Base-by-base conservation (phyloP, 1,140 invertebrate species). In the Physella acuta region DNA sequence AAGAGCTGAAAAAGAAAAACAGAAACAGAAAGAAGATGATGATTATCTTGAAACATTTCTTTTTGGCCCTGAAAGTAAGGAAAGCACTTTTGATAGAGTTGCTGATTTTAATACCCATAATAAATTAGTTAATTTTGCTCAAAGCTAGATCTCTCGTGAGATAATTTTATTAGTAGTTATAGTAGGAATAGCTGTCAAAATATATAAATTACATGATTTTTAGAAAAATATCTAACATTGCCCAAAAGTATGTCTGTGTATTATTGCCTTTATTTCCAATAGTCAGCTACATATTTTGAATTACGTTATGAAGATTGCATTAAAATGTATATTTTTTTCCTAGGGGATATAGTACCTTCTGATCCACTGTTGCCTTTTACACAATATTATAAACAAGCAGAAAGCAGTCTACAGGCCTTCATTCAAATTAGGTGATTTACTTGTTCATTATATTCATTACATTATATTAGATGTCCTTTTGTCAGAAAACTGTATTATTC, bases 401-500 rank as follows among this genome's bases (percentile, higher is more conserved):
- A 56, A n/a, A 20, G 16, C 33, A 56, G 17, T 56, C 34, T 66
- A 1, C 53, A 55, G 26, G 52, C 64, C 14, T 66, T 66, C 26
- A n/a, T 66, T 17, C 64, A 66, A 16, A 66, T 66, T n/a, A 66
- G 64, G 64, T 66, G n/a, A 34, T 26, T 66, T 3, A 26, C 30
- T 2, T 62, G 28, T 11, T 8, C 11, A 28, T 56, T 56, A 56
- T n/a, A n/a, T n/a, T n/a, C n/a, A n/a, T n/a, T n/a, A n/a, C n/a
- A n/a, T n/a, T n/a, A n/a, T n/a, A n/a, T n/a, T n/a, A n/a, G n/a
- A n/a, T n/a, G n/a, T n/a, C n/a, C n/a, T n/a, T n/a, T n/a, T 11
- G 8, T 44, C 20, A 11, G 39, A 8, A 44, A 20, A 11, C 20
- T 44, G 39, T 44, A 20, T 44, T 44, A 44, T 11, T 44, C 39